Base-by-base conservation (phyloP, 2,888 invertebrate species). In the Platypus cylindrus region DNA sequence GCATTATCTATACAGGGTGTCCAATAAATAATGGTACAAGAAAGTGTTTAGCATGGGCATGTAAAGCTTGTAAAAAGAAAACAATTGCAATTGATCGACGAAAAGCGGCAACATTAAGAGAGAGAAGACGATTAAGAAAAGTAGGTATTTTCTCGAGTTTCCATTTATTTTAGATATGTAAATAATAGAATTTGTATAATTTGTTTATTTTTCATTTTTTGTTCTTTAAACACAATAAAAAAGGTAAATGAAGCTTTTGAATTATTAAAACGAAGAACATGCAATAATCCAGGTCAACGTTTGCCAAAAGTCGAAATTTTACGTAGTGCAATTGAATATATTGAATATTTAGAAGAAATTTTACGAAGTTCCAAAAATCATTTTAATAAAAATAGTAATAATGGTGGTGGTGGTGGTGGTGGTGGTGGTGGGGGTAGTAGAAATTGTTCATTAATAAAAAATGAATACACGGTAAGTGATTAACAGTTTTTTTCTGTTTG, bases 201-300 rank as follows among this genome's bases (percentile, higher is more conserved):
- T 25, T n/a, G 5, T n/a, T 11, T 5, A 25, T n/a, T 5, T 25
- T 25, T 25, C 11, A 25, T 5, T 25, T 25, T 8, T 8, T 25
- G 25, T 9, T 5, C 5, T 25, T 25, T 5, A 8, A 11, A 25
- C 5, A 8, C 4, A 5, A 27, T 34, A 25, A 22, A 11, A n/a
- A n/a, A 89, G 85, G 94, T 94, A 38, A 98, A 98, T 62, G 97
- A 98, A 62, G 97, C 97, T 0, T 98, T 97, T 60, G 97, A 98
- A 63, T 76, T 89, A 41, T 65, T 98, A 23, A 86, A 97, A 55
- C 72, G 86, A 52, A 67, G 95, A 35, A 93, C 97, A 0, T 85
- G 94, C 51, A 84, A 89, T 37, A 91, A 90, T 65, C 95, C 95
- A 1, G 93, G 89, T 55, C 97, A 97, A 52, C 70, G 97, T 34